A percentile compares a stretch with the other conserved stretches of the same genome.
Conservation (phyloP, 2,113 vertebrate genomes). For the Apus apus region DNA sequence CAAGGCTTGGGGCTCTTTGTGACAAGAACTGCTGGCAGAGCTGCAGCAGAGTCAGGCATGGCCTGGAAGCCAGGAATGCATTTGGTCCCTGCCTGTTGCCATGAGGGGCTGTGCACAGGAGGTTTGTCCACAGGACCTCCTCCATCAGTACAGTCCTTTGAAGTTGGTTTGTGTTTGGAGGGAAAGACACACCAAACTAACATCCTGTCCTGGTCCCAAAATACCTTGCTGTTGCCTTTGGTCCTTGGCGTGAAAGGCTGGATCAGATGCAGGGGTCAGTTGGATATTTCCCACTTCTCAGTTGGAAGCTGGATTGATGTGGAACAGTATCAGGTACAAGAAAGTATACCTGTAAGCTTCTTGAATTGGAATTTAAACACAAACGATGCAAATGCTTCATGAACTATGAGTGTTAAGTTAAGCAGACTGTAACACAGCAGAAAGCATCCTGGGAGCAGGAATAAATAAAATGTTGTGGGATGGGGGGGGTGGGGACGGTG, state of each 20-base stretch:
- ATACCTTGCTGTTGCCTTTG: neutral
- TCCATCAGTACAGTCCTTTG: neutral
- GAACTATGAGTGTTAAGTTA: neutral
- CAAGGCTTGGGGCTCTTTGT: neutral
- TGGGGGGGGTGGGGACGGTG: neutral
- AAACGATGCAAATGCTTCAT: neutral
- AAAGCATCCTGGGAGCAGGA: neutral
- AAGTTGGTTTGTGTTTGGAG: neutral
- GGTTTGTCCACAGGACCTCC: neutral
- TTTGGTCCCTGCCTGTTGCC: neutral
- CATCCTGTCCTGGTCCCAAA: constrained; percentile 7
- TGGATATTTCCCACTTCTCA: neutral
- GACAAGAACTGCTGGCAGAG: neutral
- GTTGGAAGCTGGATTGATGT: neutral
- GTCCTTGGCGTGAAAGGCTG: neutral
- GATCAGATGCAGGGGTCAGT: neutral
- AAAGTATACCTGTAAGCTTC: neutral
- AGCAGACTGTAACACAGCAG: neutral
- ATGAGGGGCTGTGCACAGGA: neutral
- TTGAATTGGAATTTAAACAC: neutral
- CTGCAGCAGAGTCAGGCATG: neutral
- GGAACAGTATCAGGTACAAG: neutral
- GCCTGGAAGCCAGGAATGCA: neutral
- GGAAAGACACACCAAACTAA: neutral
- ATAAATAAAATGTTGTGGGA: neutral